Percentiles rank a stretch among this genome's conserved stretches.
phyloP scores from a whole-genome alignment of 2,797 vertebrate species.

The Cynopterus sphinx region DNA sequence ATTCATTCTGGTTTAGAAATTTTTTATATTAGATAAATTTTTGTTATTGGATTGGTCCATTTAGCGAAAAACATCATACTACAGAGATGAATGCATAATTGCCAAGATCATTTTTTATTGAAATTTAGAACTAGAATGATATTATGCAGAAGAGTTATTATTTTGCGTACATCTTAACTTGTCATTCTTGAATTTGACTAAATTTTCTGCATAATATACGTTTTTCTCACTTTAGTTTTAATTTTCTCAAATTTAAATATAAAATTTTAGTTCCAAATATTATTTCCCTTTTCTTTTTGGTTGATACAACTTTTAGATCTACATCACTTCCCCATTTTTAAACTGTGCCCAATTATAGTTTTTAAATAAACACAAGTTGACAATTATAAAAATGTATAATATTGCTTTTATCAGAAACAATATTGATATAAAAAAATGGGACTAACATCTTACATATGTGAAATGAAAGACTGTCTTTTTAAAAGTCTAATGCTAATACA shows the following conservation, averaged over 20 bases:
- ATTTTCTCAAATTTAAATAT: background rate
- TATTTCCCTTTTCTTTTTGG: background rate
- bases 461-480: background rate
- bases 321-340: background rate
- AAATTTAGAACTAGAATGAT: background rate
- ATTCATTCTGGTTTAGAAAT: background rate
- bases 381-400: background rate
- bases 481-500: background rate
- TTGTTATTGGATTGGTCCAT: background rate
- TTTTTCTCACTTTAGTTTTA: background rate
- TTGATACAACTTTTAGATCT: background rate
- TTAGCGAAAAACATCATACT: background rate
- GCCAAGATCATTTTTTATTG: background rate
- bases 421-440: background rate
- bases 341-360: background rate
- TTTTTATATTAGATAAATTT: background rate
- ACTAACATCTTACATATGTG: background rate
- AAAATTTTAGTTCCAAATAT: conserved; percentile 6
- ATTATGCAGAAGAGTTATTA: background rate
- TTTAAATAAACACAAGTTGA: background rate
- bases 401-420: background rate
- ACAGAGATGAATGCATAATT: background rate
- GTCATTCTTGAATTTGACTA: background rate
- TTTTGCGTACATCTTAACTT: background rate
- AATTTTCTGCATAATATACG: background rate